Percentiles rank a stretch among this genome's conserved stretches.
Conservation (phyloP, 2,888 invertebrate genomes). For the Pyrgus malvae region DNA sequence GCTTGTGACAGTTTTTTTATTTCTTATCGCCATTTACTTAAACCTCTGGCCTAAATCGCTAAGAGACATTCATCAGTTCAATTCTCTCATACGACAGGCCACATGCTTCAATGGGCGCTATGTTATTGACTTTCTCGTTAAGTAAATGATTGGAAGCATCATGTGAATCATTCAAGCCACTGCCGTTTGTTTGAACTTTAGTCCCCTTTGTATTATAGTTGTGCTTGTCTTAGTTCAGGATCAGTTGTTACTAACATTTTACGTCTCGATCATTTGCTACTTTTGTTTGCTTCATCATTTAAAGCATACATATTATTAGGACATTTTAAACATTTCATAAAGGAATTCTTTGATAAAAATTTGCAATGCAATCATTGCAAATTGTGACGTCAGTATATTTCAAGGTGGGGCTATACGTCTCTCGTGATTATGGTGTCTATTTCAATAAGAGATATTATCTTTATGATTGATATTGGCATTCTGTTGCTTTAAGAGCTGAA, state of each 20-base stretch:
- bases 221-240: no score
- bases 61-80: background rate
- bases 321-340: no score
- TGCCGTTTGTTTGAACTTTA: no score
- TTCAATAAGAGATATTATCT: constrained; percentile 6
- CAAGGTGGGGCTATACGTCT: constrained; percentile 1
- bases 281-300: no score
- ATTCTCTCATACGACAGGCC: background rate
- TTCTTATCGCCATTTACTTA: background rate
- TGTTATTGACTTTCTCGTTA: background rate
- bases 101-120: background rate
- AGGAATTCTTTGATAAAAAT: no score
- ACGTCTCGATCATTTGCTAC: no score
- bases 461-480: constrained; percentile 5
- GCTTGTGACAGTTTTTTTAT: background rate
- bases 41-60: background rate
- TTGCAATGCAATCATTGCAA: no score
- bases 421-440: no score
- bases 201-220: no score
- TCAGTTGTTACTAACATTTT: no score
- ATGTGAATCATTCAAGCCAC: no score
- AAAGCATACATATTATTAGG: no score
- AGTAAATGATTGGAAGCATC: background rate
- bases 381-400: constrained; percentile 2
- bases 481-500: background rate